Evolutionary conservation across 2,888 invertebrate genomes (phyloP), one percentile per base, ranked within the genome.

Genomic region (Congeria kusceri): DNA sequence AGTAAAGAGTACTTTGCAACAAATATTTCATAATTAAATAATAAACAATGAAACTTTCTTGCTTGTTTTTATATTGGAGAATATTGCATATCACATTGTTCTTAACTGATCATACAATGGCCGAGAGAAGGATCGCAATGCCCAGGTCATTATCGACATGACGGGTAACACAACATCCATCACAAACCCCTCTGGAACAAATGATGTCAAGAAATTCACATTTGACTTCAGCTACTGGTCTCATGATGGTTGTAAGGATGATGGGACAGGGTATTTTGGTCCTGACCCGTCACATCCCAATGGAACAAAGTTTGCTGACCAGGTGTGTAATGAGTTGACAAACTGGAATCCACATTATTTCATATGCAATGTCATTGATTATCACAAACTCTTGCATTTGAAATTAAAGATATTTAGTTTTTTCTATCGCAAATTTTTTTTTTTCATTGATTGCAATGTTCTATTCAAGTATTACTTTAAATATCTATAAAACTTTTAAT

Each of bases 191-290:
- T 90, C 92, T 47, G n/a, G n/a, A n/a, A 76, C 86, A 0, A 94
- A 93, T 20, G 93, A 93, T 18, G 81, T 75, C 28, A 94, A 93
- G 77, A 91, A 92, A 77, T 95, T 95, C 88, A 92, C 94, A 0
- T 95, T 94, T 89, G 95, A 95, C 90, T 93, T 93, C 90, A 94
- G 94, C 80, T 95, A 95, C 87, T 95, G 95, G 95, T 95, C 95
- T 29, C 94, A 94, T 88, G 95, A 95, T 86, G 95, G 95, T 1
- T 94, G 89, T 86, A 94, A 93, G 56, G 93, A 94, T 70, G 90
- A 92, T 3, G 77, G 88, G 4, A 92, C 93, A 84, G 95, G 95
- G 1, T 94, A 94, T 84, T 92, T 91, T 63, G 90, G 85, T 2
- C 87, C 93, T 2, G 94, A 94, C 80, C 80, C 91, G 0, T 89